phyloP scores from a whole-genome alignment of 2,888 invertebrate species.

The Eustalomyia histrio region DNA sequence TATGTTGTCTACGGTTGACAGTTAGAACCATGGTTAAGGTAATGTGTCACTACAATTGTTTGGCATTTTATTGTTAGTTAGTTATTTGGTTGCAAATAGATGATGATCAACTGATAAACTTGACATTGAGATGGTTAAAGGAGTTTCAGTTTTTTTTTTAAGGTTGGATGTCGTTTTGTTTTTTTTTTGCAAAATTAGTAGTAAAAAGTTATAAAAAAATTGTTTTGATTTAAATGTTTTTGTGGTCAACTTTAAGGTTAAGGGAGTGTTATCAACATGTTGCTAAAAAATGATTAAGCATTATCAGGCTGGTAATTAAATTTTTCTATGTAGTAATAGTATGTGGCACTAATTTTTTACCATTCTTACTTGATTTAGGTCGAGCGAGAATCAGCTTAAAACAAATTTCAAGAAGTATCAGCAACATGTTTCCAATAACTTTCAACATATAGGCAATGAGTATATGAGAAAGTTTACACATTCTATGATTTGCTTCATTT shows the following conservation, averaged over 20 bases:
- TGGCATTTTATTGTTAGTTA: slow-evolving; percentile 53
- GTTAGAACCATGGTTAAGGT: slow-evolving; percentile 56
- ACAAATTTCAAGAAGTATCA: too few species aligned
- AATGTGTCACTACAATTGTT: slow-evolving; percentile 44
- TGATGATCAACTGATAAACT: slow-evolving; percentile 52
- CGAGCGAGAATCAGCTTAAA: too few species aligned
- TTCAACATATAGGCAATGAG: too few species aligned
- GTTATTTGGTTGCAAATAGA: slow-evolving; percentile 11
- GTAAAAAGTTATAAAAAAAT: neutral
- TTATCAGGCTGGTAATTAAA: too few species aligned
- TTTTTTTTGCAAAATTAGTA: too few species aligned
- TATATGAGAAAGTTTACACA: too few species aligned
- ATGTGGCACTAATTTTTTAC: too few species aligned
- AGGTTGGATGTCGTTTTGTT: neutral
- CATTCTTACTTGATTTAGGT: too few species aligned
- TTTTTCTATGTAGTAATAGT: too few species aligned
- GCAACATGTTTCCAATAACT: too few species aligned
- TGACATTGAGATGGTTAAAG: slow-evolving; percentile 52
- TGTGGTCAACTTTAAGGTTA: neutral
- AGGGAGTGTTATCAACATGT: neutral
- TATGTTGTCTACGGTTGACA: slow-evolving; percentile 49
- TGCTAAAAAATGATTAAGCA: neutral
- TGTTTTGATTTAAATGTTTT: neutral
- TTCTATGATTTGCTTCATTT: too few species aligned
- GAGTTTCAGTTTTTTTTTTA: slow-evolving; percentile 12